These are phyloP conservation scores for Planococcus citri DNA, from an alignment of 1,140 invertebrate species.

Conservation along the genomic window DNA sequence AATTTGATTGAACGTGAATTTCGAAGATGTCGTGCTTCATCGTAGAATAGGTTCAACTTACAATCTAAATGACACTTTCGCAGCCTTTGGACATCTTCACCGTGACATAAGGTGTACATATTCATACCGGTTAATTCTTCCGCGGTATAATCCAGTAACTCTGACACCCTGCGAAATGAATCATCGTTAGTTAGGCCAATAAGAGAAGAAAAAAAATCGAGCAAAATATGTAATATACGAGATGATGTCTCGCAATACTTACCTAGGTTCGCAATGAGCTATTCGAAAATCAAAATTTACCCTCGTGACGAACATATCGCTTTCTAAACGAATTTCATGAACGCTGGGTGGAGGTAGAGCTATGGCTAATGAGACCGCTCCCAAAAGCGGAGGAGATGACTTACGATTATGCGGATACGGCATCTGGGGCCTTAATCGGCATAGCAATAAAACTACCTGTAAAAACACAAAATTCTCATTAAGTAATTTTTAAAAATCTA, in stretches of 20 bases:
- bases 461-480: conserved; percentile 24
- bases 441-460: conserved; percentile 84
- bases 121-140: conserved; percentile 90
- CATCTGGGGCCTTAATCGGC: conserved; percentile 78
- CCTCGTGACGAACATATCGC: conserved; percentile 92
- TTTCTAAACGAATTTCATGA: conserved; percentile 88
- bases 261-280: conserved; percentile 93
- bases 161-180: conserved; percentile 57
- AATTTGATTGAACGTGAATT: no score
- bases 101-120: conserved; percentile 86
- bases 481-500: no score
- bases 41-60: conserved; percentile 52
- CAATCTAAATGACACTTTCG: conserved; percentile 84
- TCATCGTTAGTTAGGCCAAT: neutral
- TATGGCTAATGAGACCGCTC: conserved; percentile 88
- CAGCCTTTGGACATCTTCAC: conserved; percentile 84
- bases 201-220: neutral
- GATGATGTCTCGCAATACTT: no score
- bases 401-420: conserved; percentile 79
- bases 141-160: conserved; percentile 80
- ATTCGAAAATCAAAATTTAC: conserved; percentile 92
- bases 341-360: conserved; percentile 90
- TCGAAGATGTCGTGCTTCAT: no score
- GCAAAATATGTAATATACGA: no score
- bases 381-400: conserved; percentile 67